phyloP scores from a whole-genome alignment of 2,888 invertebrate species.

The Caradrina kadenii region DNA sequence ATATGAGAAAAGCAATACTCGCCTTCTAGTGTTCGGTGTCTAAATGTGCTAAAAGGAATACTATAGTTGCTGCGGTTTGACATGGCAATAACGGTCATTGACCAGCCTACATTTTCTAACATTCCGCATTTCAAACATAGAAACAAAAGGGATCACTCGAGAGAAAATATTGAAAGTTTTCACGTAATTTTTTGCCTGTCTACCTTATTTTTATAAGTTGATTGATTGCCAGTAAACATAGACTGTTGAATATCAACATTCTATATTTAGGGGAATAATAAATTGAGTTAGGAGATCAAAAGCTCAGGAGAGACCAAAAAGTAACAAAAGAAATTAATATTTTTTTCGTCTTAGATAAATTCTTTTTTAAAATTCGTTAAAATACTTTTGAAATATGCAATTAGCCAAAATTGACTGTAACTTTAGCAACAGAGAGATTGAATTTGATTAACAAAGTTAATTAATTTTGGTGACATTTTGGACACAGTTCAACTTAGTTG shows the following conservation, averaged over 20 bases:
- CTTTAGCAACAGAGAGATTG: slow-evolving; percentile 26
- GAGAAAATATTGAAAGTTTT: no score
- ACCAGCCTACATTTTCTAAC: neutral
- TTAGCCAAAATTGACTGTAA: slow-evolving; percentile 23
- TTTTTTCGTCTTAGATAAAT: neutral
- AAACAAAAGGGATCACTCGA: no score
- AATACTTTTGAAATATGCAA: slow-evolving; percentile 14
- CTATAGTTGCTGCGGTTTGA: neutral
- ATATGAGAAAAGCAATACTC: slow-evolving; percentile 32
- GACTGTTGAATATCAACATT: slow-evolving; percentile 26
- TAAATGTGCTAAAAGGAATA: slow-evolving; percentile 11
- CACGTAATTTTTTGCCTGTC: no score
- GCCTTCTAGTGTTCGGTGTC: neutral
- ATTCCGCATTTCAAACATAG: no score
- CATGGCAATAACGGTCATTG: neutral
- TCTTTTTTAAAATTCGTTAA: slow-evolving; percentile 13
- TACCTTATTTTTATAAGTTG: slow-evolving; percentile 12
- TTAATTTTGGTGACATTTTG: slow-evolving; percentile 46
- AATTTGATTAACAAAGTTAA: slow-evolving; percentile 53
- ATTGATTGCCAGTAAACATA: slow-evolving; percentile 27
- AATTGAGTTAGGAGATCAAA: slow-evolving; percentile 8
- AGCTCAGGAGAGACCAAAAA: neutral
- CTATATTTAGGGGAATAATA: slow-evolving; percentile 13
- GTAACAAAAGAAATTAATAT: neutral
- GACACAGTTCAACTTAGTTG: slow-evolving; percentile 24